Conservation (phyloP, 1,140 invertebrate species). For the Capitella teleta region DNA sequence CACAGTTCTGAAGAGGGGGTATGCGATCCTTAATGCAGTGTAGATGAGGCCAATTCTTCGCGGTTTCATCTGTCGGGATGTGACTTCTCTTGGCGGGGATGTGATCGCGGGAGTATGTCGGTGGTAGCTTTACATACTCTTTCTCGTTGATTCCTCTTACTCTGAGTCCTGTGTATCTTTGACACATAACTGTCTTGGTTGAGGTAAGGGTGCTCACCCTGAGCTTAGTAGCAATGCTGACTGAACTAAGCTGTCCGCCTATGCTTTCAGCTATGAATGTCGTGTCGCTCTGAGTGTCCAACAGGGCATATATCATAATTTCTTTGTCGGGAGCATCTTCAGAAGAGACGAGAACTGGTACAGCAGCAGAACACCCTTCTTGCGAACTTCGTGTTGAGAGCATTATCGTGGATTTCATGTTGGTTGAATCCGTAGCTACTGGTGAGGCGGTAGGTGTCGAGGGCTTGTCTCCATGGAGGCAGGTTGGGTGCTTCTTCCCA, state of each 20-base stretch:
- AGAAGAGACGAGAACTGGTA: slow-evolving; percentile 1
- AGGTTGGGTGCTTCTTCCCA: slow-evolving; percentile 3
- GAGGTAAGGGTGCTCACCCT: neutral
- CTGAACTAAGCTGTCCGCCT: neutral
- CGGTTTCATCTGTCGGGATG: slow-evolving; percentile 3
- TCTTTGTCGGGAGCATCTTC: neutral
- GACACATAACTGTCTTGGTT: neutral
- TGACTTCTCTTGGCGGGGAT: neutral
- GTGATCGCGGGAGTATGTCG: neutral
- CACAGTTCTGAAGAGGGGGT: neutral
- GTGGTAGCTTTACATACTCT: neutral
- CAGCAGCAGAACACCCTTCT: neutral
- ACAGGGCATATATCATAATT: slow-evolving; percentile 3
- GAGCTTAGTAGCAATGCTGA: no score
- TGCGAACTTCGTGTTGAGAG: neutral
- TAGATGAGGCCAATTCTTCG: slow-evolving; percentile 4
- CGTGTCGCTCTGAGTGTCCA: neutral
- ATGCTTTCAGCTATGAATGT: slow-evolving; percentile 2
- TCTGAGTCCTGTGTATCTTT: neutral
- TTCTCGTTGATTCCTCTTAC: neutral
- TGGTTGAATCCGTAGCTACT: neutral
- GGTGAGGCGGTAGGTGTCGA: no score
- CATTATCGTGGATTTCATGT: no score
- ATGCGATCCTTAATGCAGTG: neutral
- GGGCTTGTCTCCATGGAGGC: slow-evolving; percentile 1